Evolutionary conservation across 2,113 vertebrate genomes (phyloP).

Genomic region (Mesembrinibis cayennensis): DNA sequence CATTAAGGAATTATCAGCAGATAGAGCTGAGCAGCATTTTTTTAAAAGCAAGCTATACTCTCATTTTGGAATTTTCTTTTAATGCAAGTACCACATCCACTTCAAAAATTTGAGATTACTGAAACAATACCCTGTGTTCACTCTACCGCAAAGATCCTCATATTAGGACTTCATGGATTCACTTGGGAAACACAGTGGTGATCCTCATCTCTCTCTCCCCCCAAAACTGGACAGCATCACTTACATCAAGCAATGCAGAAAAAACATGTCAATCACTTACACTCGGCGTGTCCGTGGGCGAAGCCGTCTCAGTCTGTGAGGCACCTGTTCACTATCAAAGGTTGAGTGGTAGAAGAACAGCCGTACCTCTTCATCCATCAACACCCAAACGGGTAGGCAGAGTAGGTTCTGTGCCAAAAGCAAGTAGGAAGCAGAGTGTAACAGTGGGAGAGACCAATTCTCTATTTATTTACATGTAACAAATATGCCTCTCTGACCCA

Average conservation of each 20-base stretch:
- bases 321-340: constrained; percentile 83
- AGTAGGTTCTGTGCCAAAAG: constrained; percentile 76
- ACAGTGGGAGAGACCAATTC: neutral
- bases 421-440: neutral
- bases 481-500: neutral
- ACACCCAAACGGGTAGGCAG: constrained; percentile 83
- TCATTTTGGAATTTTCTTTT: neutral
- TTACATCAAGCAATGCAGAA: neutral
- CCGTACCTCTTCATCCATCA: constrained; percentile 85
- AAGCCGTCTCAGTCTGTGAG: constrained; percentile 84
- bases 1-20: neutral
- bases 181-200: neutral
- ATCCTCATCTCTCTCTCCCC: neutral
- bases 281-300: constrained; percentile 82
- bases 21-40: neutral
- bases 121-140: neutral
- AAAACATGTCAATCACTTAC: constrained; percentile 55
- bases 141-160: neutral
- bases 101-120: neutral
- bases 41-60: neutral
- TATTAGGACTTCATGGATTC: neutral
- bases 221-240: neutral
- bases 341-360: constrained; percentile 93
- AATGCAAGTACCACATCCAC: neutral
- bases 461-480: neutral